Conservation (phyloP, 2,113 vertebrate species). For the Willisornis vidua region DNA sequence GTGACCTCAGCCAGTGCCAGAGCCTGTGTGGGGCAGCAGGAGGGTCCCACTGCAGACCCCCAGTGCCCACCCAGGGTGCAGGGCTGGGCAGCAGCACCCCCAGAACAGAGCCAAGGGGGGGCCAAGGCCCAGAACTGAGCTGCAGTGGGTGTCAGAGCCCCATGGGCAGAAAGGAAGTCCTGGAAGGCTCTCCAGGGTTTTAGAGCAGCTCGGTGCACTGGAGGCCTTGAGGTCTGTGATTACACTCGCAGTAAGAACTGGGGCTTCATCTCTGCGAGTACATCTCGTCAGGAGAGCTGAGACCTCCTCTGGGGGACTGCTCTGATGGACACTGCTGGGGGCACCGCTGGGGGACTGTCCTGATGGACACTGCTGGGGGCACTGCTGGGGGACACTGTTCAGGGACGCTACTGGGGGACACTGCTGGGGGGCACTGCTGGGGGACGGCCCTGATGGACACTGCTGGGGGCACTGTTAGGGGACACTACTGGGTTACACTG, state of each 20-base stretch:
- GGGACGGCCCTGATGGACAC: too few species aligned
- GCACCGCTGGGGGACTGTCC: too few species aligned
- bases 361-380: too few species aligned
- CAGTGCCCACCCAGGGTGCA: rapidly evolving
- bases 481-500: not conserved
- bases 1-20: not conserved
- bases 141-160: rapidly evolving
- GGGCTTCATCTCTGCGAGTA: not conserved
- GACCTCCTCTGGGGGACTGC: too few species aligned
- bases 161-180: not conserved
- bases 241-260: rapidly evolving
- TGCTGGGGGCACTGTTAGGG: too few species aligned
- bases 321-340: too few species aligned
- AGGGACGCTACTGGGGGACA: too few species aligned
- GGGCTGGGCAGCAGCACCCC: not conserved
- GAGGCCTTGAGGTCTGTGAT: not conserved
- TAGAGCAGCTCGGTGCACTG: not conserved
- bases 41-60: not conserved
- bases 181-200: rapidly evolving
- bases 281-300: not conserved
- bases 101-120: not conserved
- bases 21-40: not conserved
- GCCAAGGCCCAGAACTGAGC: not conserved
- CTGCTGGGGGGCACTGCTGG: too few species aligned
- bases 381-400: too few species aligned